Base-by-base conservation (phyloP, 2,888 invertebrate genomes). In the Caenorhabditis sinica region DNA sequence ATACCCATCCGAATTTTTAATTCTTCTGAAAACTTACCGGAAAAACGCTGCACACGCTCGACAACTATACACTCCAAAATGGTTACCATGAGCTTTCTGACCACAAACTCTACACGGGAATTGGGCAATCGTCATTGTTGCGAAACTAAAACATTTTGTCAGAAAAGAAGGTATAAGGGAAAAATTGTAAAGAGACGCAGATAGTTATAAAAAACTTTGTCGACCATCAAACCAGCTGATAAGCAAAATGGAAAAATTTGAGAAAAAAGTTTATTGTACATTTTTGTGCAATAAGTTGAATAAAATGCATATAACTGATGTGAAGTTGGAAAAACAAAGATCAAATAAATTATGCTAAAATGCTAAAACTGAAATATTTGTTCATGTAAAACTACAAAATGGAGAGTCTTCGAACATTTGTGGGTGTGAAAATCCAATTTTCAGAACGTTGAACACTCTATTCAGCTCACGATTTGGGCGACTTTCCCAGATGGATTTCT, bases 31-130 rank as follows among this genome's bases (percentile, higher is more conserved):
- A 43, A 33, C 43, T 33, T 11, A 82, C 86, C 86, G 33, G 25
- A 86, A 86, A 69, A 86, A 86, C 17, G 83, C 86, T 15, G 86
- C 83, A 66, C 86, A 86, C 11, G 86, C 86, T 6, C 86, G 61
- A 60, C 86, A 86, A 28, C 74, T 82, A 13, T 65, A 33, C 3
- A 77, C 83, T 17, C 86, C 86, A 45, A 86, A 86, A 69, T 86
- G 86, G 6, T 74, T 72, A 2, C 86, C 86, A 63, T 86, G 81
- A 15, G 77, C 86, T 2, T 58, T 63, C 11, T 74, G 73, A 13
- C 58, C 81, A 63, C 86, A 86, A 17, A 86, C 51, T n/a, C 45
- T 4, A 30, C 65, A 65, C 0, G 23, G 63, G 25, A 63, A 63
- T 63, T 63, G 40, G 6, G 25, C 2, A 43, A 25, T 63, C 43